Evolutionary conservation across 2,797 vertebrate species (phyloP).

Genomic region (Dallia pectoralis): DNA sequence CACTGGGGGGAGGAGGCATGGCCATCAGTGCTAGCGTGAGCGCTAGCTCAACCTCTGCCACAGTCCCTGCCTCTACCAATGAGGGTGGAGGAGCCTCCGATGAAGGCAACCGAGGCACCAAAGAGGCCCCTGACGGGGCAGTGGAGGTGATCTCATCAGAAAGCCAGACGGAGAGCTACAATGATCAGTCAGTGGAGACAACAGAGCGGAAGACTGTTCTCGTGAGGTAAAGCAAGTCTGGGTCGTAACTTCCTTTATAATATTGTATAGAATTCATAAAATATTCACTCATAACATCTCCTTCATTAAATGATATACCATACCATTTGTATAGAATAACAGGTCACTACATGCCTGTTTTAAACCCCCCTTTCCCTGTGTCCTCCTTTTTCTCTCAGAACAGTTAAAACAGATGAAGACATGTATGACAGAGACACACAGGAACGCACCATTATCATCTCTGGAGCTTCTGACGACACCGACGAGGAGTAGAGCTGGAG

Average conservation of each 20-base stretch:
- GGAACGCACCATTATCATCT: slow-evolving; percentile 71
- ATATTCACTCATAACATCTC: too few relatives aligned
- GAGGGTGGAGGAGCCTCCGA: background rate
- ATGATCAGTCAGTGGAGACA: slow-evolving; percentile 65
- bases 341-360: background rate
- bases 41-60: background rate
- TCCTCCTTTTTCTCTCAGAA: slow-evolving; percentile 59
- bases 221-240: slow-evolving; percentile 66
- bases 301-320: too few relatives aligned
- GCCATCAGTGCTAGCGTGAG: slow-evolving; percentile 11
- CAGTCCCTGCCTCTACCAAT: slow-evolving; percentile 1
- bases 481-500: slow-evolving; percentile 57
- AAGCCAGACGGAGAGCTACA: slow-evolving; percentile 30
- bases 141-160: slow-evolving; percentile 46
- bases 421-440: slow-evolving; percentile 65
- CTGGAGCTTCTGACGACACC: slow-evolving; percentile 66
- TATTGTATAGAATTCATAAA: too few relatives aligned
- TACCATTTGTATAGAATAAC: background rate
- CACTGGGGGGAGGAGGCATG: slow-evolving; percentile 35
- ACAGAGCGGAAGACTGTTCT: slow-evolving; percentile 74
- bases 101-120: background rate
- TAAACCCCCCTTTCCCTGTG: slow-evolving; percentile 14
- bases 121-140: background rate
- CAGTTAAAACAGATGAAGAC: slow-evolving; percentile 75
- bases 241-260: background rate